phyloP scores from a whole-genome alignment of 1,140 invertebrate species.

The Argopecten irradians region DNA sequence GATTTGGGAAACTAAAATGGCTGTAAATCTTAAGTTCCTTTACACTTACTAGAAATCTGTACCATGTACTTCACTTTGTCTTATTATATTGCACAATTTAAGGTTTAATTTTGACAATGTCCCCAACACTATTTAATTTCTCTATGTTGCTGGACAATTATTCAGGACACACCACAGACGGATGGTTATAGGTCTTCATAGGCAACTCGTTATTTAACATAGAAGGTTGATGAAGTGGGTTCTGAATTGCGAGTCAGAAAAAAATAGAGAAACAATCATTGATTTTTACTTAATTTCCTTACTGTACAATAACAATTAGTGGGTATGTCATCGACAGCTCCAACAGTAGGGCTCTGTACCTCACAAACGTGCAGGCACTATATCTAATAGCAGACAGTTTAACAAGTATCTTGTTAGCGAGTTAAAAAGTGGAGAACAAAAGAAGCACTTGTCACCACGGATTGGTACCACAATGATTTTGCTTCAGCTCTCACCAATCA shows the following conservation, averaged over 20 bases:
- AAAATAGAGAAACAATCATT: neutral
- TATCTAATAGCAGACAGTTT: neutral
- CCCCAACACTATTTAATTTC: too few species aligned
- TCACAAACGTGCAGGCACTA: neutral
- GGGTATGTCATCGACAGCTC: neutral
- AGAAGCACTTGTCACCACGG: neutral
- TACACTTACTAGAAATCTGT: too few species aligned
- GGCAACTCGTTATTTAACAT: neutral
- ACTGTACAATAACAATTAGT: neutral
- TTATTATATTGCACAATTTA: too few species aligned
- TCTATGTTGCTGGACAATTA: too few species aligned
- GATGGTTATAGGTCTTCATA: too few species aligned
- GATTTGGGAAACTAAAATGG: too few species aligned
- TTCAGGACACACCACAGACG: too few species aligned
- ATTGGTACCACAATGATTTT: neutral
- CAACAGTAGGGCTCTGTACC: neutral
- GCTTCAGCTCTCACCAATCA: neutral
- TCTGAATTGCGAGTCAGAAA: neutral
- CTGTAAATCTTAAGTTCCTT: too few species aligned
- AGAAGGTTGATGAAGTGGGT: neutral
- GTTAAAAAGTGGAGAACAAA: neutral
- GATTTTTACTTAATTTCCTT: neutral
- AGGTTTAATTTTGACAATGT: too few species aligned
- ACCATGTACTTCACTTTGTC: too few species aligned
- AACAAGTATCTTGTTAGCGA: slow-evolving; percentile 2